Conservation (phyloP, 2,113 vertebrate species). For the Rallus limicola region DNA sequence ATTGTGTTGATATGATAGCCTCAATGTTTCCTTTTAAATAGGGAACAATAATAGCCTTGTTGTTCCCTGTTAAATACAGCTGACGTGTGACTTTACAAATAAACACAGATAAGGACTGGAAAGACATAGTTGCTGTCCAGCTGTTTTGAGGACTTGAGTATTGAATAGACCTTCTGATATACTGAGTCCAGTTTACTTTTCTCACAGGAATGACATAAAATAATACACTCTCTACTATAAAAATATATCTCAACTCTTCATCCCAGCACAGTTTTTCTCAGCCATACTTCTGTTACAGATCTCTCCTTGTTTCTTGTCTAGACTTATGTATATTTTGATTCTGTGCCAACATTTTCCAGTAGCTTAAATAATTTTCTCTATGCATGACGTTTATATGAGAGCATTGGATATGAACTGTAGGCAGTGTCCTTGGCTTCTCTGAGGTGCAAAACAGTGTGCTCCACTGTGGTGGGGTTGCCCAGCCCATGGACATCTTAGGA, state of each 20-base stretch:
- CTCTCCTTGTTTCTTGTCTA: background rate
- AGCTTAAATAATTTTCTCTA: background rate
- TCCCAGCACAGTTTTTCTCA: background rate
- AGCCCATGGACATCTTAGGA: background rate
- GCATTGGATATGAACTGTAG: background rate
- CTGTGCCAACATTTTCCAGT: background rate
- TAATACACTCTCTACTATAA: background rate
- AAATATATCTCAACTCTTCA: background rate
- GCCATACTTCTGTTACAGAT: background rate
- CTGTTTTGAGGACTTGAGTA: background rate
- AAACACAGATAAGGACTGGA: background rate
- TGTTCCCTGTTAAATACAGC: background rate
- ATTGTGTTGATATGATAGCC: background rate
- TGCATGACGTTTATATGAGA: background rate
- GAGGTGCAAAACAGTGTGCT: background rate
- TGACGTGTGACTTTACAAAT: background rate
- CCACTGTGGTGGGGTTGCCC: background rate
- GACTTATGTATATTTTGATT: background rate
- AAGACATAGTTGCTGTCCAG: background rate
- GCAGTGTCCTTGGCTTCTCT: background rate
- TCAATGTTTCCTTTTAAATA: background rate
- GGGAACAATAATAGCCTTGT: background rate
- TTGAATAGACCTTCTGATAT: background rate
- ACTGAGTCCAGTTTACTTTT: background rate
- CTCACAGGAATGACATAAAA: background rate